phyloP scores from a whole-genome alignment of 2,888 invertebrate genomes.

The Drosophila anceps region DNA sequence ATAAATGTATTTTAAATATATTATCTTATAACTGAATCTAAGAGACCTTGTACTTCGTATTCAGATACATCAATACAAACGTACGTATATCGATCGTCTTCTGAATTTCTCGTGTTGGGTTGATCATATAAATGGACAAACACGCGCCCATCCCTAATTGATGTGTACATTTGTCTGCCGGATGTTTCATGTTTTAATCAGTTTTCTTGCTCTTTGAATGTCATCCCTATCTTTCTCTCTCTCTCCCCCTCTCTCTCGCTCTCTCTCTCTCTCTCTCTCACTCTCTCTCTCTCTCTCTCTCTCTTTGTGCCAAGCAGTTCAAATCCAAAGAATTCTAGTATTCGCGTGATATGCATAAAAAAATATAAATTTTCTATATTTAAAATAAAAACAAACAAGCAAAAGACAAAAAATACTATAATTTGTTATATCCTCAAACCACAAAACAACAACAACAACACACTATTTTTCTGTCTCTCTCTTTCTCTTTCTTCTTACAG shows the following conservation, averaged over 20 bases:
- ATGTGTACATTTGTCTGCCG: constrained; percentile 7
- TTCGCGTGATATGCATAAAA: not conserved
- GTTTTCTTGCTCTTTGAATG: constrained; percentile 16
- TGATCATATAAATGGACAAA: not conserved
- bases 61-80: not conserved
- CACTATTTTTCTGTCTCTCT: constrained; percentile 30
- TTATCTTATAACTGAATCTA: not conserved
- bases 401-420: not conserved
- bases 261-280: constrained; percentile 10
- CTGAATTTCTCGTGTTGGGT: not conserved
- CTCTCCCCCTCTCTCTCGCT: constrained; percentile 5
- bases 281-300: constrained; percentile 12
- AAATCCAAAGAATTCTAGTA: constrained; percentile 8
- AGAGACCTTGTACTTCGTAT: not conserved
- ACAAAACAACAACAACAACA: constrained; percentile 24
- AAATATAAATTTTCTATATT: not conserved
- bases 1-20: not conserved
- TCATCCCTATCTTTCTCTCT: constrained; percentile 24
- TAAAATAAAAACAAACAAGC: not conserved
- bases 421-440: not conserved
- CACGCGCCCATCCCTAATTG: constrained; percentile 10
- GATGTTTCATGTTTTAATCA: constrained; percentile 36
- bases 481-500: constrained; percentile 61
- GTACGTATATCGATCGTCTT: not conserved
- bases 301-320: not conserved